Conservation (phyloP, 2,797 vertebrate species). For the Phylloscopus collybita region DNA sequence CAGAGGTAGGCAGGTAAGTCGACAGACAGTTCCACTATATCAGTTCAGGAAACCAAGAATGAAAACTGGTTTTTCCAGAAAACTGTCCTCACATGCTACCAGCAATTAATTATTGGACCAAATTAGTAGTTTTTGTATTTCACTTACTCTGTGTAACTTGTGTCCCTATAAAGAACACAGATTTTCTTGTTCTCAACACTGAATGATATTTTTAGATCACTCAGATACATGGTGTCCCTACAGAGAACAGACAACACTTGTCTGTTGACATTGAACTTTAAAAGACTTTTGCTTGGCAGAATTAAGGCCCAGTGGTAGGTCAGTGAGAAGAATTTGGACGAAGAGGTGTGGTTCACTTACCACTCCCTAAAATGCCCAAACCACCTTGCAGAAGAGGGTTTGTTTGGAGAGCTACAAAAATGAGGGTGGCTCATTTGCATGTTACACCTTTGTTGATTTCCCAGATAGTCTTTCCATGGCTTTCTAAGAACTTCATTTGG, state of each 20-base stretch:
- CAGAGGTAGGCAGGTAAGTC: neutral
- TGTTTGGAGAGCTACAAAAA: neutral
- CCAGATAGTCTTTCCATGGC: neutral
- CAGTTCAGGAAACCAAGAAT: neutral
- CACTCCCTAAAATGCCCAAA: slow-evolving; percentile 11
- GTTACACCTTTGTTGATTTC: neutral
- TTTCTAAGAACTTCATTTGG: slow-evolving; percentile 3
- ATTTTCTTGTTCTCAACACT: neutral
- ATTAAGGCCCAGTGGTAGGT: neutral
- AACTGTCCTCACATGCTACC: neutral
- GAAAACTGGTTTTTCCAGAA: neutral
- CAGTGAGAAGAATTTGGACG: slow-evolving; percentile 12
- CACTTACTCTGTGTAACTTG: neutral
- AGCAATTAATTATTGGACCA: neutral
- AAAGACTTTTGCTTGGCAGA: slow-evolving; percentile 18
- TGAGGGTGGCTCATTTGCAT: neutral
- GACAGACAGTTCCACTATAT: neutral
- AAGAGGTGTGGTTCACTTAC: slow-evolving; percentile 2
- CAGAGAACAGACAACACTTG: slow-evolving; percentile 30
- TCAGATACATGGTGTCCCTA: slow-evolving; percentile 26
- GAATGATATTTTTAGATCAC: slow-evolving; percentile 34
- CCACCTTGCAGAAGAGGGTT: neutral
- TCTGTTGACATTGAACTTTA: slow-evolving; percentile 32
- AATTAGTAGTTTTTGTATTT: neutral
- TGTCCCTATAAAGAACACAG: neutral